These are phyloP conservation scores for Atethmia centrago DNA, from an alignment of 2,888 invertebrate species.

Conservation along the genomic window DNA sequence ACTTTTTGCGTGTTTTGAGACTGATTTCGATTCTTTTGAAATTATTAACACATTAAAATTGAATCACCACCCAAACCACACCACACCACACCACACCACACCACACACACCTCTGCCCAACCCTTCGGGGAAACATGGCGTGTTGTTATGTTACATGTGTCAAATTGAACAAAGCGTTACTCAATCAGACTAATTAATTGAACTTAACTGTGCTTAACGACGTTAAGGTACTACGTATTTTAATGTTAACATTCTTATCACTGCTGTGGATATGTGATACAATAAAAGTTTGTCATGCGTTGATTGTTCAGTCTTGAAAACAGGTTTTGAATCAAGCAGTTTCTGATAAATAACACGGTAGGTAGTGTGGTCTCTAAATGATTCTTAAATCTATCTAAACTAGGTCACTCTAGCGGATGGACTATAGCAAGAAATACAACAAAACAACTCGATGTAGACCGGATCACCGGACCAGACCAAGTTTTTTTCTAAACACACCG, in stretches of 20 bases:
- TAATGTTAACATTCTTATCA: background rate
- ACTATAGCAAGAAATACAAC: constrained; percentile 27
- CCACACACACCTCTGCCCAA: too few species aligned
- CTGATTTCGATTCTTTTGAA: too few species aligned
- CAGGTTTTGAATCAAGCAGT: background rate
- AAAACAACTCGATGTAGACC: constrained; percentile 26
- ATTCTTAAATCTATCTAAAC: constrained; percentile 17
- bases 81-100: too few species aligned
- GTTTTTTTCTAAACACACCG: constrained; percentile 44
- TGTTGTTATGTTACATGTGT: too few species aligned
- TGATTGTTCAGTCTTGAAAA: background rate
- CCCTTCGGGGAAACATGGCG: too few species aligned
- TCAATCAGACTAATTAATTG: background rate
- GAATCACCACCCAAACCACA: too few species aligned
- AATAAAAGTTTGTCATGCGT: too few species aligned
- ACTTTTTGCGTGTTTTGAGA: too few species aligned
- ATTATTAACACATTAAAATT: too few species aligned
- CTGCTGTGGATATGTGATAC: background rate
- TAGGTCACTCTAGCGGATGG: constrained; percentile 41
- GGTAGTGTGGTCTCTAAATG: background rate
- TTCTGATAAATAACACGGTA: background rate
- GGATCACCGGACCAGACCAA: constrained; percentile 8
- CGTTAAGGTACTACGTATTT: background rate
- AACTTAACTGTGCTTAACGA: background rate
- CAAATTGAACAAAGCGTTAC: background rate